phyloP scores from a whole-genome alignment of 2,888 invertebrate species.

The Dyspetes luteomarginatus region DNA sequence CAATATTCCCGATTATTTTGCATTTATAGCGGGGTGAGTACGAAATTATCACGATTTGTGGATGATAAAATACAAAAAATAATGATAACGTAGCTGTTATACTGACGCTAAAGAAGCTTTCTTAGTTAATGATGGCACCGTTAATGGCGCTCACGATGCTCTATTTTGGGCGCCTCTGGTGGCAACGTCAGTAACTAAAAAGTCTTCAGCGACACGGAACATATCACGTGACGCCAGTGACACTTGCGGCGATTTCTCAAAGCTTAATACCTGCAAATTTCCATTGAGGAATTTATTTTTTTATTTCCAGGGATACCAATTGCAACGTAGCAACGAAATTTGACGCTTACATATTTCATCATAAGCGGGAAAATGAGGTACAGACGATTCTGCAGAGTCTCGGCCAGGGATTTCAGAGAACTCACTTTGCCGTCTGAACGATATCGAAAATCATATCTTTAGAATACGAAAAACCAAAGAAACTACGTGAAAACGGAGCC shows the following conservation, averaged over 20 bases:
- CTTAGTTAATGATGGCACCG: no score
- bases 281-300: neutral
- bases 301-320: constrained; percentile 82
- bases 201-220: neutral
- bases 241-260: neutral
- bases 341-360: constrained; percentile 84
- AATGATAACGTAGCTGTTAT: neutral
- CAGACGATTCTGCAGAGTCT: constrained; percentile 84
- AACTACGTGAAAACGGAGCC: constrained; percentile 46
- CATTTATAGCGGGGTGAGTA: constrained; percentile 87
- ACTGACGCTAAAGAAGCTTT: no score
- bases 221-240: neutral
- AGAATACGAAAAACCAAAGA: constrained; percentile 60
- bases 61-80: constrained; percentile 8
- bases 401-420: constrained; percentile 85
- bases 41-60: neutral
- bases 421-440: constrained; percentile 84
- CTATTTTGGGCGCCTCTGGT: no score
- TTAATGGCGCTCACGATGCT: no score
- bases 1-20: constrained; percentile 85
- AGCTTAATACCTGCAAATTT: neutral
- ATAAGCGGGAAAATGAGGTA: constrained; percentile 81
- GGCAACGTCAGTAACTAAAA: no score
- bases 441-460: constrained; percentile 25
- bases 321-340: constrained; percentile 84